Base-by-base conservation (phyloP, 2,113 vertebrate genomes). In the Crotalus horridus region DNA sequence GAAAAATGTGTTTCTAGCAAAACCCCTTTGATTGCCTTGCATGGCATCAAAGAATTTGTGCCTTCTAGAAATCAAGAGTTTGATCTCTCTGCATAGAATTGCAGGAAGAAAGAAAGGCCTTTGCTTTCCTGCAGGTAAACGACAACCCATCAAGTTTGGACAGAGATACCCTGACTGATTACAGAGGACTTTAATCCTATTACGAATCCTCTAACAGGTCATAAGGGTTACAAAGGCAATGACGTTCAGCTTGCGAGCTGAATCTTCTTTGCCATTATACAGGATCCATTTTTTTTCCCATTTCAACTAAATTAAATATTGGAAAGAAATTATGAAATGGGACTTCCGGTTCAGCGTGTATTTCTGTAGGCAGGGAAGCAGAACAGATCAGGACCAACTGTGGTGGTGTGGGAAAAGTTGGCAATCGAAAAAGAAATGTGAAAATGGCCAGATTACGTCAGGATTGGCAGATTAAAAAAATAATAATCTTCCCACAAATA, bases 1-100 rank as follows among this genome's bases (percentile, higher is more conserved):
- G 74, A 3, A 90, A 61, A 43, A 4, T 33, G 12, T 0, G 12
- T 0, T 26, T 39, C n/a, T 17, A 29, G 48, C 4, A 6, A 3
- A 88, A n/a, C 5, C 3, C 6, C 0, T 54, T 21, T 53, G 46
- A 21, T 6, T 39, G 10, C 1, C 24, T 69, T 94, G 33, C 7
- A 0, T 1, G 58, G 13, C 21, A 95, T 89, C 89, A 0, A 0
- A 4, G 3, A n/a, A 87, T 86, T 69, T 87, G 2, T 53, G 61
- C 74, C 85, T 55, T 29, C 3, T 85, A 21, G 6, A 15, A 17
- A 91, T 0, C 15, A 33, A 8, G 0, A 0, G 88, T 55, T 23
- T 17, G 9, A 85, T 58, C 0, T 0, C 23, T 46, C 87, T 87
- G 6, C 51, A 86, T 61, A 93, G 48, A 9, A 58, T 88, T 11